Conservation (phyloP, 2,113 vertebrate species). For the Desmodus rotundus region DNA sequence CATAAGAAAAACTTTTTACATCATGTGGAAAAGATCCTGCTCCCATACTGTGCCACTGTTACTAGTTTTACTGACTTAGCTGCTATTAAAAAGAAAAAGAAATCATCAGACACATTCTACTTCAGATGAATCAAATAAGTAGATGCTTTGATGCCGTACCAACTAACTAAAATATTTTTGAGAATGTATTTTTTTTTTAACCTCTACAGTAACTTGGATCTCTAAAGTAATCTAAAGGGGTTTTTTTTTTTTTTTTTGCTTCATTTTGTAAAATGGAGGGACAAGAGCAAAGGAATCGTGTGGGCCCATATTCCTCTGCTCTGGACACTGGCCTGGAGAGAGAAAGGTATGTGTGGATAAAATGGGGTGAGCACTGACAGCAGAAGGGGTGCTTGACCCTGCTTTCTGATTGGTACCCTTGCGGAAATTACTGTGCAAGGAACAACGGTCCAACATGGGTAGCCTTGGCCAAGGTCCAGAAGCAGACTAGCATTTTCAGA, state of each 20-base stretch:
- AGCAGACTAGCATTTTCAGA: neutral
- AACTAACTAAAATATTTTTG: neutral
- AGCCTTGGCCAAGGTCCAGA: neutral
- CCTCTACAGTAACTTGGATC: conserved; percentile 38
- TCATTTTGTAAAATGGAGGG: conserved; percentile 57
- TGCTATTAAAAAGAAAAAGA: conserved; percentile 19
- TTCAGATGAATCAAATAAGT: neutral
- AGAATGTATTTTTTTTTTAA: conserved; percentile 7
- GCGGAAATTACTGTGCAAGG: neutral
- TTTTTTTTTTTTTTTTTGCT: neutral
- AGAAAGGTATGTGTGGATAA: neutral
- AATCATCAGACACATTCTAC: neutral
- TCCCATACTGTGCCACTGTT: neutral
- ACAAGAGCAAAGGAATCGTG: neutral
- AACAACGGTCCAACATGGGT: neutral
- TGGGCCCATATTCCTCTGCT: neutral
- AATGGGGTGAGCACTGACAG: neutral
- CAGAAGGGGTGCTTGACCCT: neutral
- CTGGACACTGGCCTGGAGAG: neutral
- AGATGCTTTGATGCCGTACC: neutral
- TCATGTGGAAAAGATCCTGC: neutral
- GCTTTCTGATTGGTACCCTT: neutral
- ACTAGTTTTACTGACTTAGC: conserved; percentile 12
- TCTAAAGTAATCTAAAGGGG: neutral
- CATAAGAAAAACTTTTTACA: neutral